A percentile compares a stretch with the other conserved stretches of the same genome.
phyloP scores from a whole-genome alignment of 2,888 invertebrate species.

The Chymomyza amoena region DNA sequence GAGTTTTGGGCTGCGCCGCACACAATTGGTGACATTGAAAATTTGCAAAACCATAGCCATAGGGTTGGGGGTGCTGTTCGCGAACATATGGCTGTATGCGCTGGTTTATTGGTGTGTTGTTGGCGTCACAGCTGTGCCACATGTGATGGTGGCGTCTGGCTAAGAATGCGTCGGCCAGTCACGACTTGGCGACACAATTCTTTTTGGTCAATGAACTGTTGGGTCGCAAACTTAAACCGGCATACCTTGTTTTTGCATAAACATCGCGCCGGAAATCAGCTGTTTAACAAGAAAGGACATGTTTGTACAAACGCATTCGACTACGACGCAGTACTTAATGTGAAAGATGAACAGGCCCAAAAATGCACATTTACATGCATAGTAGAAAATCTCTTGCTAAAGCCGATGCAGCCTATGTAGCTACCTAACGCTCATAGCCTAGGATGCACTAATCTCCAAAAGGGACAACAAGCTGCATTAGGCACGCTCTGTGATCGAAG shows the following conservation, averaged over 20 bases:
- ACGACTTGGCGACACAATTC: constrained; percentile 2
- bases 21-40: constrained; percentile 72
- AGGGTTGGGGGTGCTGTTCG: neutral
- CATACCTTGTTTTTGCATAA: neutral
- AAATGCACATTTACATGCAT: neutral
- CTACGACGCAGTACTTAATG: neutral
- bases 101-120: constrained; percentile 5
- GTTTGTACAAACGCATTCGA: too few species aligned
- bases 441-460: constrained; percentile 49
- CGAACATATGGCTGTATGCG: constrained; percentile 35
- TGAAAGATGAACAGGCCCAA: neutral
- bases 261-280: neutral
- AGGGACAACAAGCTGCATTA: constrained; percentile 54
- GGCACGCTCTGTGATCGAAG: constrained; percentile 33
- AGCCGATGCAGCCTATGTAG: neutral
- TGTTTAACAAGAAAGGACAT: neutral
- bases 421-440: neutral
- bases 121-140: constrained; percentile 46
- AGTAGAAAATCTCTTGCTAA: neutral
- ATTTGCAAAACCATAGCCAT: constrained; percentile 52
- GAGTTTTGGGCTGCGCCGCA: constrained; percentile 41
- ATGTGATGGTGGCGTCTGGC: constrained; percentile 9
- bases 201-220: constrained; percentile 65
- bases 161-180: constrained; percentile 18
- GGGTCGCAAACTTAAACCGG: neutral